Percentiles rank a stretch among this genome's conserved stretches.
phyloP scores from a whole-genome alignment of 2,888 invertebrate species.

The Troglohyphantes excavatus region DNA sequence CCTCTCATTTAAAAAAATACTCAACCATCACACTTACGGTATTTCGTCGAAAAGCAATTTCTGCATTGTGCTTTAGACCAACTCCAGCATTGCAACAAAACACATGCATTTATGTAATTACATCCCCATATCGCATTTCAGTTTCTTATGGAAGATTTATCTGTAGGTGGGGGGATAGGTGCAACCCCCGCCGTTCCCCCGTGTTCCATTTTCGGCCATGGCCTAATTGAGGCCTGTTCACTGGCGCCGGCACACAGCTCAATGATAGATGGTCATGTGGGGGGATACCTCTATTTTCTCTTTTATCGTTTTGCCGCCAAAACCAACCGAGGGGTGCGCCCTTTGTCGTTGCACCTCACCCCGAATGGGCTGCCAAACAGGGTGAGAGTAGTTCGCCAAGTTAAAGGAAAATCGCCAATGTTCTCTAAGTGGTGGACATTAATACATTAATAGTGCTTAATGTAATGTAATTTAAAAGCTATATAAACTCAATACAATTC shows the following conservation, averaged over 20 bases:
- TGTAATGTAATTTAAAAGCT: too few species aligned
- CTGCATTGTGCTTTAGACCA: neutral
- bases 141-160: conserved; percentile 19
- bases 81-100: neutral
- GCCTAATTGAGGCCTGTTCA: conserved; percentile 50
- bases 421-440: too few species aligned
- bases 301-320: conserved; percentile 41
- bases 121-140: neutral
- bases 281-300: conserved; percentile 12
- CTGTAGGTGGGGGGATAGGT: conserved; percentile 11
- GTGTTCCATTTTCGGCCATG: neutral
- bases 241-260: conserved; percentile 32
- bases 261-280: conserved; percentile 25
- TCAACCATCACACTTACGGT: neutral
- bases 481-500: too few species aligned
- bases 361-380: neutral
- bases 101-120: conserved; percentile 1
- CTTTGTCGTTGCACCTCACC: neutral
- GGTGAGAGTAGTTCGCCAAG: too few species aligned
- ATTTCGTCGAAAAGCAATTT: neutral
- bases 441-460: too few species aligned
- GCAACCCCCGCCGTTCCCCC: neutral
- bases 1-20: neutral
- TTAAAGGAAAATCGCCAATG: too few species aligned
- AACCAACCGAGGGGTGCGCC: neutral